Evolutionary conservation across 2,888 invertebrate species (phyloP), one percentile per base, ranked within the genome.

Genomic region (Osmoderma eremita): DNA sequence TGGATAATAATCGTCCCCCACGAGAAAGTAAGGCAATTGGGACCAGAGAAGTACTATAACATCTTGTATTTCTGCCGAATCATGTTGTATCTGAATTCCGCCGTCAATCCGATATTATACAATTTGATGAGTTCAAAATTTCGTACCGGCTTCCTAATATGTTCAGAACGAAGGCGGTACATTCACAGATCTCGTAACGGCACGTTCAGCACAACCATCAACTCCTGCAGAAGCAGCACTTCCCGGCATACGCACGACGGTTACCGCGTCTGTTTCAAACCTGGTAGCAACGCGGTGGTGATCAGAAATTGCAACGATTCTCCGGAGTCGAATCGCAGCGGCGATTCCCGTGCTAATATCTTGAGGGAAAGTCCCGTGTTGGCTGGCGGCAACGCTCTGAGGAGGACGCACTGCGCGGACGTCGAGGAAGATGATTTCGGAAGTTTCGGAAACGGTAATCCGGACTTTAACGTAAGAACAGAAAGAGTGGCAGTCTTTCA

Each of bases 71-170:
- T 94, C 79, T 91, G 92, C 70, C 87, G 95, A 72, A 90, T 94
- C 54, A 92, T 95, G 91, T 84, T 93, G 62, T 95, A 95, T 77
- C 85, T 95, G 69, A 95, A 96, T 81, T 95, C 95, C 2, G 95
- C 94, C 42, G 88, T 94, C 72, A 95, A 96, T 82, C 95, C 95
- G 0, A 91, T 95, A 73, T 84, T 96, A n/a, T 96, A 96, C 80
- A 95, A 95, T 80, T 84, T 95, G 70, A 94, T 95, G 91, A 94
- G 94, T 45, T 93, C 94, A 1, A 95, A 94, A 83, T 96, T 96
- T 78, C 88, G 95, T 1, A 87, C 89, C 65, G 93, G 93, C 0
- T 94, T 94, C 76, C 84, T 90, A 65, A 85, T 92, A 0, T 91
- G 89, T 76, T 86, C 88, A 45, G 84, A 87, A 72, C 85, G 84